Percentiles rank a stretch among this genome's conserved stretches.
Conservation (phyloP, 2,888 invertebrate genomes). For the Leptinotarsa tumamoca region DNA sequence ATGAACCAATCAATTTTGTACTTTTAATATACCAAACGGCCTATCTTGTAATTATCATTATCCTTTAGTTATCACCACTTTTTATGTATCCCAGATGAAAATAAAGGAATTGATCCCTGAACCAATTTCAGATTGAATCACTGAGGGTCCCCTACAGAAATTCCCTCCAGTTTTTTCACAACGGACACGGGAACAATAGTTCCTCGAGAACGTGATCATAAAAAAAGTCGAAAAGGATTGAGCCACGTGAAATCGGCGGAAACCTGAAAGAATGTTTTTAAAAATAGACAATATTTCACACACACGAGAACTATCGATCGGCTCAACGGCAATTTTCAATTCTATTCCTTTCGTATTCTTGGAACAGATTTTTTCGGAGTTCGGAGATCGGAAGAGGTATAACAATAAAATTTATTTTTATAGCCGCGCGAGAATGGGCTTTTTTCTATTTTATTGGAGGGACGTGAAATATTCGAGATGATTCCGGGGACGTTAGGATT, state of each 20-base stretch:
- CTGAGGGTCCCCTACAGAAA: neutral
- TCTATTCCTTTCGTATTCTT: slow-evolving; percentile 33
- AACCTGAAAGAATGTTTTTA: slow-evolving; percentile 43
- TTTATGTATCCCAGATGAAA: neutral
- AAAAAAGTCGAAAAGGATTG: slow-evolving; percentile 34
- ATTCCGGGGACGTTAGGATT: slow-evolving; percentile 23
- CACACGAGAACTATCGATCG: slow-evolving; percentile 39
- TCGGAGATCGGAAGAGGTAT: slow-evolving; percentile 39
- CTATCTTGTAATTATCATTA: too few relatives aligned
- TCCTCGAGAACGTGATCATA: slow-evolving; percentile 15
- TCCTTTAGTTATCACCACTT: neutral
- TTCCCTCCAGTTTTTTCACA: slow-evolving; percentile 5
- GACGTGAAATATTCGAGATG: slow-evolving; percentile 30
- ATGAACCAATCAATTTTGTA: too few relatives aligned
- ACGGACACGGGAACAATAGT: slow-evolving; percentile 18
- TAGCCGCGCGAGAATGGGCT: slow-evolving; percentile 30
- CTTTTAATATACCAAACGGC: too few relatives aligned
- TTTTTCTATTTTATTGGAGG: slow-evolving; percentile 34
- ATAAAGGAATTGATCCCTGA: slow-evolving; percentile 1
- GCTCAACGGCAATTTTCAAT: slow-evolving; percentile 37
- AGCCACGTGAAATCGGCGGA: slow-evolving; percentile 36
- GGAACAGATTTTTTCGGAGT: slow-evolving; percentile 39
- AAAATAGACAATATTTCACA: slow-evolving; percentile 47
- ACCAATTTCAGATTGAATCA: neutral
- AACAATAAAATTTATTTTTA: slow-evolving; percentile 45